Conservation (phyloP, 2,113 vertebrate species). For the Microcebus griseorufus region DNA sequence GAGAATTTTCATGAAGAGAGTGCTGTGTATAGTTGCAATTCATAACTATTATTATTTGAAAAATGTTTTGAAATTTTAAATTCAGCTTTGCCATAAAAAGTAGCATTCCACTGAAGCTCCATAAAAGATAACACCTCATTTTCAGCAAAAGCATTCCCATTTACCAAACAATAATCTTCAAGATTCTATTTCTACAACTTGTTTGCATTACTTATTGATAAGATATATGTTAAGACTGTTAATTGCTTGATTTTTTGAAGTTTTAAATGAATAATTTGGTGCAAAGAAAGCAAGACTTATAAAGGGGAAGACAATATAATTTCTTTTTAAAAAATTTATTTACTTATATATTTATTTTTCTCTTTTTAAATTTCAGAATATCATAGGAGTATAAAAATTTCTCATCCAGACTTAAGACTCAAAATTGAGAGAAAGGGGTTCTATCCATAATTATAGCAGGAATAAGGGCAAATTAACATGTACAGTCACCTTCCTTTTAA, state of each 20-base stretch:
- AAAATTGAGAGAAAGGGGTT: neutral
- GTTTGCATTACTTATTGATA: neutral
- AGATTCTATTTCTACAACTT: neutral
- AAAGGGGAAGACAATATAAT: neutral
- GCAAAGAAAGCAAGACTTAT: neutral
- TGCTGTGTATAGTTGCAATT: neutral
- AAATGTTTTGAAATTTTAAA: slow-evolving; percentile 50
- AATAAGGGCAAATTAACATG: neutral
- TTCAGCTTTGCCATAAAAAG: slow-evolving; percentile 35
- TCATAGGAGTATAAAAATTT: neutral
- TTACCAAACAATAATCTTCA: slow-evolving; percentile 26
- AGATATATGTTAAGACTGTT: neutral
- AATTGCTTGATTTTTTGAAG: neutral
- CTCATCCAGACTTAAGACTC: neutral
- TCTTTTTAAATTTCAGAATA: too few species aligned
- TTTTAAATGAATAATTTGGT: slow-evolving; percentile 16
- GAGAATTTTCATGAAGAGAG: neutral
- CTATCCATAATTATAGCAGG: neutral
- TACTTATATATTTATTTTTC: too few species aligned
- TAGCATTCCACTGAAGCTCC: neutral
- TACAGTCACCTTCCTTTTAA: neutral
- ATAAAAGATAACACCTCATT: neutral
- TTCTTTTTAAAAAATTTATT: neutral
- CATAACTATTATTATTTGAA: neutral
- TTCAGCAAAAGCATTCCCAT: neutral